Base-by-base conservation (phyloP, 2,113 vertebrate species). In the Serilophus lunatus region DNA sequence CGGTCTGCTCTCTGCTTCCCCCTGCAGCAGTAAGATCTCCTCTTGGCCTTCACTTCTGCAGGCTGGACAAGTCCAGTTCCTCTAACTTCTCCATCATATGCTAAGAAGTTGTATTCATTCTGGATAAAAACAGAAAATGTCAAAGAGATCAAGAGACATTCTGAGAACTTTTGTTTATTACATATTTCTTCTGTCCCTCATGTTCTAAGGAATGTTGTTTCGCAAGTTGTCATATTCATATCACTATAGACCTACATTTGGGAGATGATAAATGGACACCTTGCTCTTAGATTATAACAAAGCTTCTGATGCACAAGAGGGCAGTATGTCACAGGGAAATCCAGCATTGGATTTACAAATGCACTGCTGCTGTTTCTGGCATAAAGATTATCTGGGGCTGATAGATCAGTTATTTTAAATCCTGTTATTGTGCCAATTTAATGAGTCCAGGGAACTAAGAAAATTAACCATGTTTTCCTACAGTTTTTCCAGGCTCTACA, bases 291-390 rank as follows among this genome's bases (percentile, higher is more conserved):
- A 45, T 38, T 47, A 16, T 12, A 45, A 26, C 20, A 74, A 36
- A 77, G 25, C 36, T 68, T 4, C 5, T 12, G 28, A 82, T 93
- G 91, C 98, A 97, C 97, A 91, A 97, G 98, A 96, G 98, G 98
- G 98, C 97, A 98, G 97, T 95, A 66, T 98, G 92, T 97, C 92
- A 98, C 95, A 97, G 96, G 42, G 61, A 94, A 97, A 97, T 66
- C 47, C 40, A 47, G 23, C 84, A 31, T 0, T 35, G 47, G 36
- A 16, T 26, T 82, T 57, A 5, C 15, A 61, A 86, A 31, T 13
- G 59, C 14, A 36, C 24, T 76, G 71, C 82, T 86, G 66, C 57
- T 93, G 71, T 42, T 88, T 74, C 89, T 93, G 63, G 78, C 40
- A 59, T 29, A 57, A 59, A 95, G 96, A 84, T 45, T 63, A 77